These are phyloP conservation scores for Myotis daubentonii DNA, from an alignment of 2,797 vertebrate genomes.

Conservation along the genomic window DNA sequence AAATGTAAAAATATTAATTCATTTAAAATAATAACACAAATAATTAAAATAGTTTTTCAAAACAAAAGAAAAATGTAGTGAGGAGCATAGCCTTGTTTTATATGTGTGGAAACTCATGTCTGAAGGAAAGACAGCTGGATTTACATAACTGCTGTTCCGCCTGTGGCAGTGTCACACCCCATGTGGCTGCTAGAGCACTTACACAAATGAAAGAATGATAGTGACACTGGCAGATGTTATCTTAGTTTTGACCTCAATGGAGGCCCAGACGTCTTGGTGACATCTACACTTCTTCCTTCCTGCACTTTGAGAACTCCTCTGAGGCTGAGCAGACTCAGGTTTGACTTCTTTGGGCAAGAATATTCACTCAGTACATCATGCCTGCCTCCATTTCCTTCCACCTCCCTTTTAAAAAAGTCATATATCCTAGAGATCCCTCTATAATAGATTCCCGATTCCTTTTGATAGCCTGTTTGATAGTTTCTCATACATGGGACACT, in stretches of 20 bases:
- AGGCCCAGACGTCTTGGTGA: background rate
- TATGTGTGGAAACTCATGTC: constrained; percentile 5
- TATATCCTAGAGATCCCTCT: background rate
- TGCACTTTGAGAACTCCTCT: background rate
- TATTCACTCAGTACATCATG: background rate
- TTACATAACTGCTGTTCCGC: background rate
- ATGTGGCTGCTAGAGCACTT: background rate
- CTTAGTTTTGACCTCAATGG: background rate
- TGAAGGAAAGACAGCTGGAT: background rate
- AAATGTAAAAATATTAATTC: background rate
- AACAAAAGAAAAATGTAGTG: background rate
- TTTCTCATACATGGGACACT: background rate
- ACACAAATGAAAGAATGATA: background rate
- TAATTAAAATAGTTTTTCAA: constrained; percentile 5
- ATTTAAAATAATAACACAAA: background rate
- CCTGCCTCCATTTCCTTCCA: background rate
- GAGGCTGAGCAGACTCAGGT: background rate
- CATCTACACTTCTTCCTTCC: fast-evolving
- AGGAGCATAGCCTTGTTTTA: background rate
- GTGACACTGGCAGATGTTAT: background rate
- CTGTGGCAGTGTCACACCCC: background rate
- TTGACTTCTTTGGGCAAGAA: background rate
- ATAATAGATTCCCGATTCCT: background rate
- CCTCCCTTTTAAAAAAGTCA: background rate
- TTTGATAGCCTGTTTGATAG: constrained; percentile 2